These are phyloP conservation scores for Diorhabda carinulata DNA, from an alignment of 1,140 invertebrate species.

Conservation along the genomic window DNA sequence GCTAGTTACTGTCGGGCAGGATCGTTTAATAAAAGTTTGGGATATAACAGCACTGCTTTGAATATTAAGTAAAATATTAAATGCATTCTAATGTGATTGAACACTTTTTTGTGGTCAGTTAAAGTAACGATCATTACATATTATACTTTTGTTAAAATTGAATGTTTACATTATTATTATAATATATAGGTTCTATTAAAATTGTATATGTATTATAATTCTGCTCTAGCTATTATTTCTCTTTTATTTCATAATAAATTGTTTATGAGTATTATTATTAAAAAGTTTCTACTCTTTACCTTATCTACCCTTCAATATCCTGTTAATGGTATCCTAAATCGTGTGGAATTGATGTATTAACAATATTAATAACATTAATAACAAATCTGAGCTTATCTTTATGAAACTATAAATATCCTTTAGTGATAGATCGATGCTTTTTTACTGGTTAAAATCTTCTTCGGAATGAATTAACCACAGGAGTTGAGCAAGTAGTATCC, in stretches of 20 bases:
- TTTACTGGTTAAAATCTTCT: too few species aligned
- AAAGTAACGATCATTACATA: not conserved
- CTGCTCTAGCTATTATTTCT: conserved; percentile 5
- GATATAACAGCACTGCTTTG: conserved; percentile 60
- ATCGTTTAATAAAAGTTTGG: conserved; percentile 90
- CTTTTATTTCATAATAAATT: conserved; percentile 1
- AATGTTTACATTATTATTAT: conserved; percentile 13
- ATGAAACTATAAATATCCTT: too few species aligned
- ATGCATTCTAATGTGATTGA: conserved; percentile 19
- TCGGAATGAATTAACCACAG: too few species aligned
- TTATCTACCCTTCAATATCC: not conserved
- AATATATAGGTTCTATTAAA: conserved; percentile 16
- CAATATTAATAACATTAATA: too few species aligned
- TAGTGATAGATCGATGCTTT: too few species aligned
- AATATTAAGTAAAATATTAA: conserved; percentile 18
- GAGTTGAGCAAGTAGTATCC: too few species aligned
- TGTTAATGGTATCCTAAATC: not conserved
- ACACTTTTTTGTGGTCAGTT: conserved; percentile 4
- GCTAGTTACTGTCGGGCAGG: conserved; percentile 89
- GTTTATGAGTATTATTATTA: conserved; percentile 6
- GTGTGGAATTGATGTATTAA: too few species aligned
- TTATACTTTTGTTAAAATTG: conserved; percentile 19
- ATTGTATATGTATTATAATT: conserved; percentile 15
- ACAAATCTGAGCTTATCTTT: too few species aligned
- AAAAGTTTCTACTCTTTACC: not conserved